Conservation (phyloP, 1,140 invertebrate species). For the Tetramorium simillimum region DNA sequence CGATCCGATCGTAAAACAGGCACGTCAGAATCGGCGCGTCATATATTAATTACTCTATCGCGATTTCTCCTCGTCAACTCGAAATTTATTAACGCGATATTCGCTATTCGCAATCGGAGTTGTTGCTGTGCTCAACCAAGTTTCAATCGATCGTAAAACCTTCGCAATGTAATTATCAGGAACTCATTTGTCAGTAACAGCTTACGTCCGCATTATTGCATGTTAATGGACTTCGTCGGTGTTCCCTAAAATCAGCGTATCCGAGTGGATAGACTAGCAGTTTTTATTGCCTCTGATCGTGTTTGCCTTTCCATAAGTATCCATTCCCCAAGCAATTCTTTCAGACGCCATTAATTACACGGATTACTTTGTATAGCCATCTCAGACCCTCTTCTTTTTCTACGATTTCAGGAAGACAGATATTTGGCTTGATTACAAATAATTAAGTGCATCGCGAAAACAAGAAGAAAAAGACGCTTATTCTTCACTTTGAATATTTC, state of each 20-base stretch:
- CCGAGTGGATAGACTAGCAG: conserved; percentile 7
- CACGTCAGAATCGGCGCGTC: conserved; percentile 52
- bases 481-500: not conserved
- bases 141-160: conserved; percentile 14
- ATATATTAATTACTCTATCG: conserved; percentile 60
- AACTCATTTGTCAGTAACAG: conserved; percentile 36
- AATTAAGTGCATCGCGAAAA: not conserved
- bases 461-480: not conserved
- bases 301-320: conserved; percentile 22
- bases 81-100: conserved; percentile 45
- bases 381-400: not conserved
- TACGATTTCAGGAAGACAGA: not conserved
- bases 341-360: conserved; percentile 37
- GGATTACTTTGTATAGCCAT: conserved; percentile 9
- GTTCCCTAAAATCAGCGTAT: conserved; percentile 42
- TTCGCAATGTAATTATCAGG: conserved; percentile 29
- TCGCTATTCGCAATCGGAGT: conserved; percentile 15
- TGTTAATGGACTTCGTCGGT: conserved; percentile 16
- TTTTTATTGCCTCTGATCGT: conserved; percentile 20
- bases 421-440: conserved; percentile 28
- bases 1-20: conserved; percentile 27
- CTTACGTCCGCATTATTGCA: conserved; percentile 33
- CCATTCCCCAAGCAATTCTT: not conserved
- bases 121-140: not conserved
- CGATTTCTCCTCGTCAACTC: conserved; percentile 29